A percentile compares a stretch with the other conserved stretches of the same genome.
Evolutionary conservation across 2,888 invertebrate species (phyloP).

Genomic region (Muschampia plurimacula): DNA sequence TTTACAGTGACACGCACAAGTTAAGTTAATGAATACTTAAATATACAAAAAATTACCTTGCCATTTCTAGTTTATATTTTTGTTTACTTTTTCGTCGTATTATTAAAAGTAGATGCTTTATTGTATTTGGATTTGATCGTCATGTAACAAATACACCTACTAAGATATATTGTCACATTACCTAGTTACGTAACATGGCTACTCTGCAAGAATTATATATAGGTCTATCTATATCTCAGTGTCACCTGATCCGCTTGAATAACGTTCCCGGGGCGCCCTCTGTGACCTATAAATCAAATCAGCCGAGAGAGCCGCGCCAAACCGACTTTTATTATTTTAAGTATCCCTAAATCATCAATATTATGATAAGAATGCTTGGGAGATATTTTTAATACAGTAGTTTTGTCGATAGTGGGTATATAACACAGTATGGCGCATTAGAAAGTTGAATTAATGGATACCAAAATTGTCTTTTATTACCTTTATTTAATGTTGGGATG

Average conservation of each 20-base stretch:
- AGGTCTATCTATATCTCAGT: conserved; percentile 6
- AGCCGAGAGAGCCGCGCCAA: conserved; percentile 20
- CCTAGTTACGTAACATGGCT: not conserved
- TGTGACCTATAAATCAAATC: conserved; percentile 34
- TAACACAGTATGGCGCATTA: not conserved
- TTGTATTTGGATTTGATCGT: too few species aligned
- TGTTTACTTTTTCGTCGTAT: too few species aligned
- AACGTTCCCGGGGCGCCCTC: conserved; percentile 4
- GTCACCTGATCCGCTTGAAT: conserved; percentile 28
- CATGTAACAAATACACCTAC: too few species aligned
- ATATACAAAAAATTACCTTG: too few species aligned
- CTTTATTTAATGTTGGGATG: too few species aligned
- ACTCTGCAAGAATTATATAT: not conserved
- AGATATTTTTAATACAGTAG: conserved; percentile 1
- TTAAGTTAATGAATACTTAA: too few species aligned
- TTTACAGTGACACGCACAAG: too few species aligned
- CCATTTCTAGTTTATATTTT: too few species aligned
- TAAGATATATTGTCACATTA: not conserved
- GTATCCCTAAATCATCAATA: conserved; percentile 27
- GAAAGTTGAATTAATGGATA: too few species aligned
- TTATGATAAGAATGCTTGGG: not conserved
- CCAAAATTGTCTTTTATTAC: too few species aligned
- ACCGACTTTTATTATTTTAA: conserved; percentile 37
- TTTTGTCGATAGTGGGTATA: not conserved
- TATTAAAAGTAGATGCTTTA: too few species aligned